A percentile compares a stretch with the other conserved stretches of the same genome.
Conservation (phyloP, 2,888 invertebrate genomes). For the Sphinx pinastri region DNA sequence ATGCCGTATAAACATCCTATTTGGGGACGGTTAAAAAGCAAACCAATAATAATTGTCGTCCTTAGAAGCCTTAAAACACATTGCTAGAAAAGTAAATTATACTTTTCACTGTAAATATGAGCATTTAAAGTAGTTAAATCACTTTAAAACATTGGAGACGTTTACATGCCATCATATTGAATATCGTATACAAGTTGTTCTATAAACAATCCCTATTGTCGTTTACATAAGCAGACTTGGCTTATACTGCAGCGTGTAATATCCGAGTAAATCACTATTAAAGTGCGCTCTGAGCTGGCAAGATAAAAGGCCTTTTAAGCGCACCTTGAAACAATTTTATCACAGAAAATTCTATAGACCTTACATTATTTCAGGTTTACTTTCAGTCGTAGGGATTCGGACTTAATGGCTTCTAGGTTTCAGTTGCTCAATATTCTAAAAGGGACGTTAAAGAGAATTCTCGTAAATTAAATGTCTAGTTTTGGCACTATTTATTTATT, state of each 20-base stretch:
- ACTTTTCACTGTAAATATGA: no score
- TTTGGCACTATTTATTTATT: no score
- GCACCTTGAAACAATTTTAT: slow-evolving; percentile 20
- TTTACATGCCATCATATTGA: not conserved
- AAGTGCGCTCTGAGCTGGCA: not conserved
- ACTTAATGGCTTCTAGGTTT: not conserved
- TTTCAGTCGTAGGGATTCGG: not conserved
- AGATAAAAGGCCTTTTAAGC: not conserved
- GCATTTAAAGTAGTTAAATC: not conserved
- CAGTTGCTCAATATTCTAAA: not conserved
- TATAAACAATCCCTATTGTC: not conserved
- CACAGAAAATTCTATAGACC: not conserved
- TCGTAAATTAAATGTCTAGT: not conserved
- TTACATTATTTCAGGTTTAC: not conserved
- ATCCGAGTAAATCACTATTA: not conserved
- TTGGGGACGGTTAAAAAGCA: no score
- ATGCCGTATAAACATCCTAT: no score
- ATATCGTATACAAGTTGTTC: not conserved
- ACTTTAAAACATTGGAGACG: not conserved
- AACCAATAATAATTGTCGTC: no score
- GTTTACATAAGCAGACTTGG: not conserved
- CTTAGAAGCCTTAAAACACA: no score
- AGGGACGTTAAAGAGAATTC: not conserved
- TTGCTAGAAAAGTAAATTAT: no score
- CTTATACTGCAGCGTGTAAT: not conserved